These are phyloP conservation scores for Minunthozetes semirufus DNA, from an alignment of 2,888 invertebrate species.

Conservation along the genomic window DNA sequence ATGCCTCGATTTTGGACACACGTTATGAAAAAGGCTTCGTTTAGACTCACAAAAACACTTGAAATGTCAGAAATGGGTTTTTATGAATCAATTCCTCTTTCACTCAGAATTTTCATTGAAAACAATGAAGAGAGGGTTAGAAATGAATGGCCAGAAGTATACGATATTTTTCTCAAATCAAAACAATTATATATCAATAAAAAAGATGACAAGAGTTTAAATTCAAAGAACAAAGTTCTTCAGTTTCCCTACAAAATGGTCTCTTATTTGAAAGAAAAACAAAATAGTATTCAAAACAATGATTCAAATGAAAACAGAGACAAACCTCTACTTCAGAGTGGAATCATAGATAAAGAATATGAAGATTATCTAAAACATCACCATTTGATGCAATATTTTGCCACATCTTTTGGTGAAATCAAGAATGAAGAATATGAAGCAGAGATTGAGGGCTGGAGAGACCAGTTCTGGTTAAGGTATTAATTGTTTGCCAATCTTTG, in stretches of 20 bases:
- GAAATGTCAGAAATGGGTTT: neutral
- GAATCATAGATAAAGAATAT: slow-evolving; percentile 37
- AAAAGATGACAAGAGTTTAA: neutral
- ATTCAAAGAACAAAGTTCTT: neutral
- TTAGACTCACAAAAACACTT: neutral
- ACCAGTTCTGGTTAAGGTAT: slow-evolving; percentile 35
- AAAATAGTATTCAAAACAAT: neutral
- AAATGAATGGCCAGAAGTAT: slow-evolving; percentile 13
- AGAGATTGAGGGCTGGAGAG: slow-evolving; percentile 36
- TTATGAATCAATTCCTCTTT: slow-evolving; percentile 28
- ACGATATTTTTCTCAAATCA: slow-evolving; percentile 23
- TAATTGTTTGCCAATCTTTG: neutral
- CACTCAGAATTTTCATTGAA: slow-evolving; percentile 29
- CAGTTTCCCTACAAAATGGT: slow-evolving; percentile 5
- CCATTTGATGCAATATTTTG: slow-evolving; percentile 37
- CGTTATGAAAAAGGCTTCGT: slow-evolving; percentile 15
- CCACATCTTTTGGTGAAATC: slow-evolving; percentile 1
- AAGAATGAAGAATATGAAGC: slow-evolving; percentile 30
- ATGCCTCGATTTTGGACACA: slow-evolving; percentile 36
- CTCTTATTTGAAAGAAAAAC: slow-evolving; percentile 9
- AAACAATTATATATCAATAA: neutral
- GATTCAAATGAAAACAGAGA: neutral
- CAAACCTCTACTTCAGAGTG: slow-evolving; percentile 18
- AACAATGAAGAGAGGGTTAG: slow-evolving; percentile 9
- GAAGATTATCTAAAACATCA: slow-evolving; percentile 38